These are phyloP conservation scores for Neoitamus cyanurus DNA, from an alignment of 2,888 invertebrate species.

Conservation along the genomic window DNA sequence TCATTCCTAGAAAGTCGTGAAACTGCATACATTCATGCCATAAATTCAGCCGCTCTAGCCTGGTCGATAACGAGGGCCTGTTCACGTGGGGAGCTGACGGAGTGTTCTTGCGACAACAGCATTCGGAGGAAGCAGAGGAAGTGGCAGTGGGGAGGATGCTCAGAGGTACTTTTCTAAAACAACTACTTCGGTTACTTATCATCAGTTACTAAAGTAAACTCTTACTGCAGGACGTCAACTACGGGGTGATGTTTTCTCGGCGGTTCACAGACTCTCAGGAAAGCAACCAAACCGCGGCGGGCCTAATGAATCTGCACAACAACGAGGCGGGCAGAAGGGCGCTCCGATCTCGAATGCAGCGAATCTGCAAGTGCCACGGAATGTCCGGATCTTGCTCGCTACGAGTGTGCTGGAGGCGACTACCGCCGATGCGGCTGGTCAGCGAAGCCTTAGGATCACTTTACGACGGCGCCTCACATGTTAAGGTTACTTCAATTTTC, in stretches of 20 bases:
- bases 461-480: conserved; percentile 89
- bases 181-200: neutral
- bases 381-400: conserved; percentile 93
- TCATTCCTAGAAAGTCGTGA: conserved; percentile 80
- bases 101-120: conserved; percentile 88
- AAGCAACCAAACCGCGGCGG: conserved; percentile 76
- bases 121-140: conserved; percentile 80
- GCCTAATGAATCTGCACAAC: conserved; percentile 91
- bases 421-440: conserved; percentile 80
- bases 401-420: conserved; percentile 88
- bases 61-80: conserved; percentile 90
- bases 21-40: conserved; percentile 88
- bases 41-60: conserved; percentile 89
- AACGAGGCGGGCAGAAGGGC: conserved; percentile 90
- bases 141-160: conserved; percentile 95
- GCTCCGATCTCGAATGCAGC: conserved; percentile 81
- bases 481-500: conserved; percentile 68
- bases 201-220: neutral
- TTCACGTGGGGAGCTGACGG: conserved; percentile 84
- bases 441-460: conserved; percentile 81
- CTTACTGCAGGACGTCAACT: conserved; percentile 76
- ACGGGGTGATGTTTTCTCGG: conserved; percentile 85
- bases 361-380: conserved; percentile 93
- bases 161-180: conserved; percentile 72
- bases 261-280: conserved; percentile 89